Conservation (phyloP, 92 coral and sea anemone species). For the Zoanthus sansibaricus region DNA sequence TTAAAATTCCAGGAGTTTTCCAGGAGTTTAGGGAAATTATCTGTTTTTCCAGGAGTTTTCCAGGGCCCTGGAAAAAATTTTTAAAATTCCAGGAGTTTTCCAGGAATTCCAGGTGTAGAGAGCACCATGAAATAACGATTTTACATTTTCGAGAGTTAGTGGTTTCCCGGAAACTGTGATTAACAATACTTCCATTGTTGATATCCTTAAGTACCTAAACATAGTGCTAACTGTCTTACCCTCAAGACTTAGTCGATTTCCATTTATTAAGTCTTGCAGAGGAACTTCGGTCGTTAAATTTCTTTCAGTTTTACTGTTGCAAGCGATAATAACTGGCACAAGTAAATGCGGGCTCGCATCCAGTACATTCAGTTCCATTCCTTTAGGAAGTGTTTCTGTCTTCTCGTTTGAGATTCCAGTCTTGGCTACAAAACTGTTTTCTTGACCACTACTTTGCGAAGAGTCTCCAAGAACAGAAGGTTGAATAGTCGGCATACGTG, state of each 20-base stretch:
- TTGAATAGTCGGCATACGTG: constrained; percentile 2
- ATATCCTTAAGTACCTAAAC: background rate
- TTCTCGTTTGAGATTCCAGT: constrained; percentile 35
- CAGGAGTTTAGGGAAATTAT: too few species aligned
- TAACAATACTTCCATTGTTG: background rate
- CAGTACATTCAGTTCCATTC: constrained; percentile 51
- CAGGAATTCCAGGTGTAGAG: too few species aligned
- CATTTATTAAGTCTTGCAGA: constrained; percentile 68
- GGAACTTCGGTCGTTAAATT: constrained; percentile 65
- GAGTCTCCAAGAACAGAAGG: constrained; percentile 21
- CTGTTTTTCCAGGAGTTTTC: too few species aligned
- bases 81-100: too few species aligned
- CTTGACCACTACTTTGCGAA: constrained; percentile 24
- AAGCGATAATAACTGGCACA: constrained; percentile 79
- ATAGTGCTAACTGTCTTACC: constrained; percentile 49
- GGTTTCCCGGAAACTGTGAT: background rate
- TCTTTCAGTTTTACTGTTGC: constrained; percentile 55
- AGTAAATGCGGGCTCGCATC: constrained; percentile 47
- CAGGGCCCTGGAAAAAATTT: too few species aligned
- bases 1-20: too few species aligned
- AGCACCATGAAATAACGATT: too few species aligned
- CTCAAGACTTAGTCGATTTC: constrained; percentile 57
- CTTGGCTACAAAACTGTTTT: constrained; percentile 7
- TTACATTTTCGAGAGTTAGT: too few species aligned
- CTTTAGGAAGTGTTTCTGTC: constrained; percentile 52